phyloP scores from a whole-genome alignment of 2,113 vertebrate genomes.

The Bufo gargarizans region DNA sequence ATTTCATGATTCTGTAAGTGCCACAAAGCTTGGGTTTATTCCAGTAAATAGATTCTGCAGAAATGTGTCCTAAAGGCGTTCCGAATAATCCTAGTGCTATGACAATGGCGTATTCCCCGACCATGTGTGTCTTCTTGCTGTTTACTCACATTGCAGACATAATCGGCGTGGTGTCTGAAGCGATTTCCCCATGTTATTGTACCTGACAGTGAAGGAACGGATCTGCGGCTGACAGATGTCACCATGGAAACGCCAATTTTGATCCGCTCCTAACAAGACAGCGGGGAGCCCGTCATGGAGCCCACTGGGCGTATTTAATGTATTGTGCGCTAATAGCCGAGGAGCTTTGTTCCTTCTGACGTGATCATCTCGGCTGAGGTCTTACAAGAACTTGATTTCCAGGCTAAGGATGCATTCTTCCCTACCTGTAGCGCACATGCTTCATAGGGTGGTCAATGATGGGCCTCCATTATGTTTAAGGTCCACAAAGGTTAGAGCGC shows the following conservation, averaged over 20 bases:
- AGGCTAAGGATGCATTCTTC: neutral
- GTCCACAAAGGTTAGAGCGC: no score
- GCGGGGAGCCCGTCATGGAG: neutral
- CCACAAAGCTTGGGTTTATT: no score
- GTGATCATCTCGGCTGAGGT: neutral
- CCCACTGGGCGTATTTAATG: constrained; percentile 26
- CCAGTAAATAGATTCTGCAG: no score
- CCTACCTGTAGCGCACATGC: neutral
- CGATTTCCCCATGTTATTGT: neutral
- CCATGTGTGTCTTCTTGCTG: neutral
- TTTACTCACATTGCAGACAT: neutral
- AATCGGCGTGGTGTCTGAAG: neutral
- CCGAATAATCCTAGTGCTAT: neutral
- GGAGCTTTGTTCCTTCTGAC: constrained; percentile 10
- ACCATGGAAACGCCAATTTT: constrained; percentile 23
- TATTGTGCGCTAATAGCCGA: neutral
- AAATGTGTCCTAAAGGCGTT: no score
- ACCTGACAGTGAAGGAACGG: constrained; percentile 3
- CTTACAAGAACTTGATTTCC: neutral
- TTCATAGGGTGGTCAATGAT: no score
- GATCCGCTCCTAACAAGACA: constrained; percentile 33
- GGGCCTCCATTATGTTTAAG: no score
- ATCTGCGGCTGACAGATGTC: constrained; percentile 11
- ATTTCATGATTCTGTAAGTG: no score
- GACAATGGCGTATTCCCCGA: neutral